Evolutionary conservation across 2,113 vertebrate genomes (phyloP).

Genomic region (Eublepharis macularius): DNA sequence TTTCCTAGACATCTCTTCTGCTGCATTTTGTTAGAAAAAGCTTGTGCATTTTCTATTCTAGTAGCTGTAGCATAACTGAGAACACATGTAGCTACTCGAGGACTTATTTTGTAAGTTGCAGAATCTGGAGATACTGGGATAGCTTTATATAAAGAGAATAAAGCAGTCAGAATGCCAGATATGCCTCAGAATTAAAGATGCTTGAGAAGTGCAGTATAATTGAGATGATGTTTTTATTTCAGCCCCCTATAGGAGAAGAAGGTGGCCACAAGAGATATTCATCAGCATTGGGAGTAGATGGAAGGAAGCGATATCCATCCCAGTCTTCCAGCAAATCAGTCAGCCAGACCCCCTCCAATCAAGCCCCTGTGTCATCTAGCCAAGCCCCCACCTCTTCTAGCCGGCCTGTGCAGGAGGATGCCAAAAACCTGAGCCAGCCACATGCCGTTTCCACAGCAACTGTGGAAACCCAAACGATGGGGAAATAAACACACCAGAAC

Average conservation of each 20-base stretch:
- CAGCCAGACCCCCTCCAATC: constrained; percentile 69
- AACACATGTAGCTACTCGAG: neutral
- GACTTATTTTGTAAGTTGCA: neutral
- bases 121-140: neutral
- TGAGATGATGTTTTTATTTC: constrained; percentile 50
- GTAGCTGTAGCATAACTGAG: neutral
- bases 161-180: neutral
- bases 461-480: constrained; percentile 67
- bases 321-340: constrained; percentile 83
- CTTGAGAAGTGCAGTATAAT: neutral
- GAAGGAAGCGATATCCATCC: constrained; percentile 89
- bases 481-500: constrained; percentile 74
- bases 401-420: constrained; percentile 81
- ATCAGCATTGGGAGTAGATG: constrained; percentile 80
- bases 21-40: neutral
- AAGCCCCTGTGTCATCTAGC: constrained; percentile 49
- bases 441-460: constrained; percentile 65
- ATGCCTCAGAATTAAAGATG: neutral
- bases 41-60: neutral
- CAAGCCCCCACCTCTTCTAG: constrained; percentile 66
- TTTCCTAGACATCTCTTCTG: neutral
- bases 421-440: constrained; percentile 84
- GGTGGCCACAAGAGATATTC: constrained; percentile 88
- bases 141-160: neutral
- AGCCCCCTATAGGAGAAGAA: constrained; percentile 96